These are phyloP conservation scores for Timema podura DNA, from an alignment of 2,888 invertebrate species.

Conservation along the genomic window DNA sequence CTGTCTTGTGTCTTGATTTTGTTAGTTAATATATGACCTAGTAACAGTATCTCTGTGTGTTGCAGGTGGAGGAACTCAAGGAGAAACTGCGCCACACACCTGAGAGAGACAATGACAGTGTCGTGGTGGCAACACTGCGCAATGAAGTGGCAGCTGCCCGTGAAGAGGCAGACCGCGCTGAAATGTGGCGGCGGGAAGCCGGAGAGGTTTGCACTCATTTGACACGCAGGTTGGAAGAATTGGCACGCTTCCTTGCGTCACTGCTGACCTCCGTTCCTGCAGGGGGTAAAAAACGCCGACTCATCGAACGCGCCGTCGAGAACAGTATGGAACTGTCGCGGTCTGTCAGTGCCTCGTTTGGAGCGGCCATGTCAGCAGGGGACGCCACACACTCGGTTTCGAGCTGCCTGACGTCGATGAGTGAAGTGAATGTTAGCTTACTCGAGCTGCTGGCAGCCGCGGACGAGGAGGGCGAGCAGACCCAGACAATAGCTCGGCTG, in stretches of 20 bases:
- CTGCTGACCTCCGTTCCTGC: slow-evolving; percentile 46
- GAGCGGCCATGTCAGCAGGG: neutral
- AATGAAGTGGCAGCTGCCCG: slow-evolving; percentile 37
- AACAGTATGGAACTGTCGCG: slow-evolving; percentile 28
- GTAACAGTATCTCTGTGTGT: too few species aligned
- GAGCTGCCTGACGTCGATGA: slow-evolving; percentile 17
- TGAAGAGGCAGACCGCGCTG: slow-evolving; percentile 42
- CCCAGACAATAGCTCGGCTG: slow-evolving; percentile 38
- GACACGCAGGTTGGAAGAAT: slow-evolving; percentile 59
- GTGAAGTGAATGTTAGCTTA: slow-evolving; percentile 1
- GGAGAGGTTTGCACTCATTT: slow-evolving; percentile 50
- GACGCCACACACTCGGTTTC: slow-evolving; percentile 18
- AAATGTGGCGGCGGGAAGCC: slow-evolving; percentile 43
- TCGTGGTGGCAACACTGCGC: slow-evolving; percentile 37
- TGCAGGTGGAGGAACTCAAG: slow-evolving; percentile 23
- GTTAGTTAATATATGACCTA: too few species aligned
- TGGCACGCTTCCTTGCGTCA: slow-evolving; percentile 62
- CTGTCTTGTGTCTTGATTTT: too few species aligned
- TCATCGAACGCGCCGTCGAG: slow-evolving; percentile 25
- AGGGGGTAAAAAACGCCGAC: slow-evolving; percentile 16
- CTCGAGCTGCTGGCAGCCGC: slow-evolving; percentile 30
- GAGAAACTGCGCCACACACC: slow-evolving; percentile 26
- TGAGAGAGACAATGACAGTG: slow-evolving; percentile 24
- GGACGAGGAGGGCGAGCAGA: neutral
- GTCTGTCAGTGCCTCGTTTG: slow-evolving; percentile 23